Conservation (phyloP, 1,140 invertebrate species). For the Ephestia elutella region DNA sequence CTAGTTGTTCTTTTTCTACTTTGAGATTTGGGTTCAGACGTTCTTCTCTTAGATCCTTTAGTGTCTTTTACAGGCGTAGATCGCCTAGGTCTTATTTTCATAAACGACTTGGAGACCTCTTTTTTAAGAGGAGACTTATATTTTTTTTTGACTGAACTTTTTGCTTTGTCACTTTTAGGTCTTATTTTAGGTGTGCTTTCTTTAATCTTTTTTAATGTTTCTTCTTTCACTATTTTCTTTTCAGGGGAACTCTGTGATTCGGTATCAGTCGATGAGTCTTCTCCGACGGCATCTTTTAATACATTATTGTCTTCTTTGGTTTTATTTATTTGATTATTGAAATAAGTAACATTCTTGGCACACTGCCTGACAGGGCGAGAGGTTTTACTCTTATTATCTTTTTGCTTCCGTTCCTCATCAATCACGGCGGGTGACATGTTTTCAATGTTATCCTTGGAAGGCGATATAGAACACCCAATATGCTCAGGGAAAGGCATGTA, state of each 20-base stretch:
- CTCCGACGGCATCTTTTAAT: conserved; percentile 20
- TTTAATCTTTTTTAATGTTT: conserved; percentile 24
- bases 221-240: conserved; percentile 19
- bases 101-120: conserved; percentile 45
- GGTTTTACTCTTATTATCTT: conserved; percentile 17
- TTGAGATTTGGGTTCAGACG: conserved; percentile 18
- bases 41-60: conserved; percentile 30
- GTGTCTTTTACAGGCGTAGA: conserved; percentile 38
- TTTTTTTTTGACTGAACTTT: conserved; percentile 25
- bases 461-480: conserved; percentile 24
- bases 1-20: conserved; percentile 29
- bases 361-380: conserved; percentile 51
- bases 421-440: conserved; percentile 12
- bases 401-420: conserved; percentile 20
- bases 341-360: conserved; percentile 62
- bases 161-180: conserved; percentile 26
- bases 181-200: conserved; percentile 13
- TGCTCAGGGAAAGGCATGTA: conserved; percentile 40
- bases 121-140: conserved; percentile 44
- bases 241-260: conserved; percentile 24
- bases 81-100: conserved; percentile 56
- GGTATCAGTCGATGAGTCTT: conserved; percentile 26
- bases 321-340: conserved; percentile 23
- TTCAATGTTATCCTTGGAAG: conserved; percentile 19
- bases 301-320: conserved; percentile 24